Conservation (phyloP, 2,113 vertebrate species). For the Coturnix japonica region DNA sequence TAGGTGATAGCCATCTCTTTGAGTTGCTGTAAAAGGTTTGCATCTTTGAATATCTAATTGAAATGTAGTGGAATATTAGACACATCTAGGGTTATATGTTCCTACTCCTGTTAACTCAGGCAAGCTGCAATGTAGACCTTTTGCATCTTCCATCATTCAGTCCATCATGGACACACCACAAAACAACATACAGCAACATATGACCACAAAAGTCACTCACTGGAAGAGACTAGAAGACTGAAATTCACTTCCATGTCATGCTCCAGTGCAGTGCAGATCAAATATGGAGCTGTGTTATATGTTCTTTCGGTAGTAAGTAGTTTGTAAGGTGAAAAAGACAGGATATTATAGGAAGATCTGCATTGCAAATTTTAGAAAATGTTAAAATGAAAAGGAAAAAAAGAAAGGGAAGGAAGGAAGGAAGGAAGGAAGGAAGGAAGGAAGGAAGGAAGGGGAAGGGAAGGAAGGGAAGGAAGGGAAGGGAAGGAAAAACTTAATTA, state of each 20-base stretch:
- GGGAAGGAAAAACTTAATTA: background rate
- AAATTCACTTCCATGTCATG: accelerated
- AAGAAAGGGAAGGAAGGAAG: too few species aligned
- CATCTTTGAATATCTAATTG: background rate
- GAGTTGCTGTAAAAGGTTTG: background rate
- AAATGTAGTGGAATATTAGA: background rate
- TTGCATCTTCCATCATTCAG: background rate
- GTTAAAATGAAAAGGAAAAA: background rate
- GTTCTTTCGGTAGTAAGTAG: background rate
- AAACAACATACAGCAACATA: background rate
- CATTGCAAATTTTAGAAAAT: background rate
- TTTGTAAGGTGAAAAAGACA: background rate
- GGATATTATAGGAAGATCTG: background rate
- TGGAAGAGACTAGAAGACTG: background rate
- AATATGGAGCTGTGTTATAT: background rate
- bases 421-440: too few species aligned
- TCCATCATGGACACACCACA: background rate
- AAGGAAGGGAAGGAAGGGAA: too few species aligned
- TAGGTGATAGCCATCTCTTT: background rate
- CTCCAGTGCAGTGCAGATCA: background rate
- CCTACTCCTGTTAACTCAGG: background rate
- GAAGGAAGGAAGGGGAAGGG: too few species aligned
- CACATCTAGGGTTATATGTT: background rate
- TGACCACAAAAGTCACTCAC: background rate
- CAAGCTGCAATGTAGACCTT: accelerated